Evolutionary conservation across 1,140 invertebrate species (phyloP), one percentile per base, ranked within the genome.

Genomic region (Philaenus spumarius): DNA sequence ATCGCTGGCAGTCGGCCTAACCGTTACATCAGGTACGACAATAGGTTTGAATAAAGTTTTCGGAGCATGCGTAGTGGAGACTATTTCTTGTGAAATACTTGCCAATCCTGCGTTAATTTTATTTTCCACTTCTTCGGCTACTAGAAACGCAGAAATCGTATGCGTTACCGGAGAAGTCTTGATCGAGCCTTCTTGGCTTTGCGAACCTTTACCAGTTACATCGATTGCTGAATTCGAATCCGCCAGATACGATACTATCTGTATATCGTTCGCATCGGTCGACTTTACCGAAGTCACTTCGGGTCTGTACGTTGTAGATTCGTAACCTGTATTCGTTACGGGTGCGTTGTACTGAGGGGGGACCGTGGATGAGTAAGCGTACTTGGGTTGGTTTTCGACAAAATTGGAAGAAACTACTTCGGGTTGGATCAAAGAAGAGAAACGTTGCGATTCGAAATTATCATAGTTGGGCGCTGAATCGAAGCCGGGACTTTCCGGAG

Each of bases 181-280:
- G 7, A 39, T 17, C 42, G 43, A 22, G 40, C 14, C n/a, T 12
- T n/a, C n/a, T 37, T 54, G 2, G 19, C n/a, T 2, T 58, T 53
- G 19, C 5, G 14, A 14, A 42, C 62, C 34, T 30, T 53, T 30
- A 17, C 24, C 14, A 17, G 46, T 34, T 35, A 59, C 57, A 4
- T 43, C 42, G 2, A 56, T 40, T 5, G 58, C 62, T 1, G 43
- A 22, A 17, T 59, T 57, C 17, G 53, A 59, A 53, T 65, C 62
- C 9, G 64, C 64, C 12, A 65, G 17, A 37, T 59, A 65, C 7
- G 64, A 63, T 1, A 62, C 63, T 0, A 65, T 55, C 40, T 63
- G 51, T 5, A 63, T 19, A 17, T 47, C 54, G 5, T 22, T 12
- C 15, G 40, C 34, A 2, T 17, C 19, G n/a, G 1, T 26, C 2